These are phyloP conservation scores for Hyppa rectilinea DNA, from an alignment of 2,888 invertebrate species.

Conservation along the genomic window DNA sequence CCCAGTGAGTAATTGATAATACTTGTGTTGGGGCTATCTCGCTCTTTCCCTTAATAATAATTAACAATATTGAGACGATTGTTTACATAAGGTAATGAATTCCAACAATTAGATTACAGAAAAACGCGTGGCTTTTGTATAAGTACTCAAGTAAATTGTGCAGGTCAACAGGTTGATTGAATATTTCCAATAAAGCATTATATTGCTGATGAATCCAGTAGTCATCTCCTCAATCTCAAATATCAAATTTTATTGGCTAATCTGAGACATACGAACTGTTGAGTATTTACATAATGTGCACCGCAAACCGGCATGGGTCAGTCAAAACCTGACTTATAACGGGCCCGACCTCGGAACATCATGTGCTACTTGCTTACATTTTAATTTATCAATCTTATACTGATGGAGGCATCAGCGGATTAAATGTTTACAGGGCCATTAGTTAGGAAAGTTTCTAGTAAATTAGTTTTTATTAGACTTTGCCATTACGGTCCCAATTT, in stretches of 20 bases:
- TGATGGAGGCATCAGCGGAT: conserved; percentile 15
- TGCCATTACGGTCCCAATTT: neutral
- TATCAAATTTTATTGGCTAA: conserved; percentile 50
- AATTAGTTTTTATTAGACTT: neutral
- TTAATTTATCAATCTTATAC: conserved; percentile 33
- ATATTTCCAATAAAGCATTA: conserved; percentile 2
- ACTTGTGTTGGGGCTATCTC: too few relatives aligned
- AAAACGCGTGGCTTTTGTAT: neutral
- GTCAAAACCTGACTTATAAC: conserved; percentile 74
- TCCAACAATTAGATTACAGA: too few relatives aligned
- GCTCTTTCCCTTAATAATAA: too few relatives aligned
- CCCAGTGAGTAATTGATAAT: too few relatives aligned
- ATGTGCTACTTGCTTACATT: conserved; percentile 55
- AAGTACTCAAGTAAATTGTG: conserved; percentile 11
- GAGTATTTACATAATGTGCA: conserved; percentile 60
- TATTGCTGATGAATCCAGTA: conserved; percentile 12
- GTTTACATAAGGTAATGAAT: too few relatives aligned
- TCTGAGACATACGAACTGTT: conserved; percentile 56
- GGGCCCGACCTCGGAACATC: conserved; percentile 64
- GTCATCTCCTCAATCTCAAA: conserved; percentile 28
- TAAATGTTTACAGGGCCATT: conserved; percentile 12
- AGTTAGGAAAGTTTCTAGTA: neutral
- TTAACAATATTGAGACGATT: too few relatives aligned
- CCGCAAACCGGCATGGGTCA: conserved; percentile 53
- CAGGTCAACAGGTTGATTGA: neutral